Base-by-base conservation (phyloP, 2,113 vertebrate genomes). In the Campylomormyrus tamandua region DNA sequence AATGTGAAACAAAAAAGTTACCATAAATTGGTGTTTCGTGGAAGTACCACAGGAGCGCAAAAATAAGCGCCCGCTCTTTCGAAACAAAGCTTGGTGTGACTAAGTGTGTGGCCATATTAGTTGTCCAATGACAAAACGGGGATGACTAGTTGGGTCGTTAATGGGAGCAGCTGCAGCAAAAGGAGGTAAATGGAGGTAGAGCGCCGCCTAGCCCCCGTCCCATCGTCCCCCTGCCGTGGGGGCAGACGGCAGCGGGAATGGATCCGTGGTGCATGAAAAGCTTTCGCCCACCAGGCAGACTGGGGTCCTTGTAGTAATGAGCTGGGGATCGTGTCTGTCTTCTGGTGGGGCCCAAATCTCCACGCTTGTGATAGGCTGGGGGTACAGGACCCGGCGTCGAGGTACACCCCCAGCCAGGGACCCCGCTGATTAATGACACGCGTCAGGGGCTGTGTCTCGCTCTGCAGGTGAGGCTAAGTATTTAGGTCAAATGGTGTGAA, bases 391-490 rank as follows among this genome's bases (percentile, higher is more conserved):
- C 46, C 24, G 31, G 39, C 42, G 5, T 83, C 0, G 17, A 24
- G 89, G 62, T 70, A 62, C 31, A 1, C 45, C 27, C 19, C 21
- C 46, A 27, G 46, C 50, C 45, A 86, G 88, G 90, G 87, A 92
- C 66, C 87, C 46, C 88, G 91, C 91, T 77, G 91, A 94, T 93
- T 93, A 92, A 92, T 92, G 92, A 87, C 90, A 90, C 11, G 0
- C 0, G 39, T 89, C 92, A 91, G 90, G 91, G 80, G 90, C 89
- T 89, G 49, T 46, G 24, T 66, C 90, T 90, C 93, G 90, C 92
- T 94, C n/a, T 93, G 90, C 92, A 91, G 92, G 89, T 89, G 84
- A 91, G 90, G 91, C 83, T 91, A 91, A 92, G 90, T 10, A 87
- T 90, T 24, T 46, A 91, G 93, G 91, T 93, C 46, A 89, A 90